Conservation (phyloP, 2,113 vertebrate genomes). For the Ochotona princeps region DNA sequence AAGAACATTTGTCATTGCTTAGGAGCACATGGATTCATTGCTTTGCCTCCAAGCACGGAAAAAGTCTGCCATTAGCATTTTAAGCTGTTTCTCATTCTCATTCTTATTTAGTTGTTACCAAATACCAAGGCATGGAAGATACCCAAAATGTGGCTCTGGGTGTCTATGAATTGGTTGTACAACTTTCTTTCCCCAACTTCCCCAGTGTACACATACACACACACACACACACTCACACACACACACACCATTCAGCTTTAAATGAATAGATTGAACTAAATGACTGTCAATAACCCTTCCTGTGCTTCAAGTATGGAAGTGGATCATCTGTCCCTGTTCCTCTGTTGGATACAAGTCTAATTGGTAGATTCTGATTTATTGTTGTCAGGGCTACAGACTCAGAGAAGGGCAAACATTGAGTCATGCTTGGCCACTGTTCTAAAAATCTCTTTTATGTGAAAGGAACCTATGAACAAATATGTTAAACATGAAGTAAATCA, state of each 20-base stretch:
- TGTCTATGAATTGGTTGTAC: background rate
- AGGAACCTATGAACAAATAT: background rate
- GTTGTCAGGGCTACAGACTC: background rate
- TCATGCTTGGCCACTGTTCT: background rate
- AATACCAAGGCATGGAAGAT: background rate
- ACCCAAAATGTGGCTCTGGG: background rate
- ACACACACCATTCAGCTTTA: background rate
- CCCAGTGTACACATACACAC: background rate
- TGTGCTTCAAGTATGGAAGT: background rate
- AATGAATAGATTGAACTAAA: background rate
- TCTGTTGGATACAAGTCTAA: background rate
- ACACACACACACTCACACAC: background rate
- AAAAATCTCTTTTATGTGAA: background rate
- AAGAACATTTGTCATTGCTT: background rate
- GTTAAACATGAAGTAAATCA: background rate
- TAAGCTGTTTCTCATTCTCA: background rate
- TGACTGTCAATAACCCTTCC: background rate
- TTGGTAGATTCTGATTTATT: background rate
- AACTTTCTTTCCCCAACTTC: background rate
- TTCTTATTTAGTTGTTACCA: background rate
- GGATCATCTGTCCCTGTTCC: background rate
- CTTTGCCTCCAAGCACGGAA: background rate
- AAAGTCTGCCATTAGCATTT: background rate
- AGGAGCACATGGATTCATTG: background rate
- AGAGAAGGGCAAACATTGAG: slow-evolving; percentile 11